Evolutionary conservation across 2,888 invertebrate genomes (phyloP).

Genomic region (Anticlea derivata): DNA sequence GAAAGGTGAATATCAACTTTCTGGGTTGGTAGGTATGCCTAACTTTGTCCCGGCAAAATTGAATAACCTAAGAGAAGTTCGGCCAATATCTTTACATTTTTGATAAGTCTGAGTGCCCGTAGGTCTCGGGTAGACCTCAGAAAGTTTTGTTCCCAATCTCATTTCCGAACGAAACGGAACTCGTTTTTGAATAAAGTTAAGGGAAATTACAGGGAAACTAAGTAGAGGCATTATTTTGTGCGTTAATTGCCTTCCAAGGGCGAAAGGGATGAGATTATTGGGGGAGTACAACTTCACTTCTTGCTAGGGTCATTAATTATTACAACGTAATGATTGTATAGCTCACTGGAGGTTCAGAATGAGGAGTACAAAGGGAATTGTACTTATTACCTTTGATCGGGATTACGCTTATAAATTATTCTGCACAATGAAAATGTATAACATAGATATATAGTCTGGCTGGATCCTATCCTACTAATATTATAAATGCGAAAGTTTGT

Average conservation of each 20-base stretch:
- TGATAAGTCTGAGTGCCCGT: slow-evolving; percentile 29
- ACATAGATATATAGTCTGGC: too few relatives aligned
- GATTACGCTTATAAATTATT: not conserved
- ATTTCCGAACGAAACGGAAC: slow-evolving; percentile 24
- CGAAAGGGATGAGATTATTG: slow-evolving; percentile 49
- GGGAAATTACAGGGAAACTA: slow-evolving; percentile 37
- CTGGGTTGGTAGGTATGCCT: slow-evolving; percentile 20
- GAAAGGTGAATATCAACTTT: slow-evolving; percentile 15
- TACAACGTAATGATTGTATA: slow-evolving; percentile 28
- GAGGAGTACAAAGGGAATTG: slow-evolving; percentile 2
- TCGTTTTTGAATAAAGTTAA: slow-evolving; percentile 23
- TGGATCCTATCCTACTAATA: too few relatives aligned
- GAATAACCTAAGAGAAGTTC: slow-evolving; percentile 31
- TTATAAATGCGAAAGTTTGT: too few relatives aligned
- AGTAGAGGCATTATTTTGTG: slow-evolving; percentile 36
- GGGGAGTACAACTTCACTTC: slow-evolving; percentile 37
- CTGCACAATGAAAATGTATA: not conserved
- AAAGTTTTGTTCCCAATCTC: slow-evolving; percentile 28
- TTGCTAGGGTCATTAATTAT: slow-evolving; percentile 36
- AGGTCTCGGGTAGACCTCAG: slow-evolving; percentile 23
- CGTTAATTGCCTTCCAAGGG: slow-evolving; percentile 46
- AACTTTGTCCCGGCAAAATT: slow-evolving; percentile 31
- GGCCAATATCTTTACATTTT: slow-evolving; percentile 32
- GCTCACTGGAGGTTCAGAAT: slow-evolving; percentile 5
- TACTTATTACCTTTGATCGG: not conserved